Base-by-base conservation (phyloP, 2,113 vertebrate genomes). In the Toxotes chatareus region DNA sequence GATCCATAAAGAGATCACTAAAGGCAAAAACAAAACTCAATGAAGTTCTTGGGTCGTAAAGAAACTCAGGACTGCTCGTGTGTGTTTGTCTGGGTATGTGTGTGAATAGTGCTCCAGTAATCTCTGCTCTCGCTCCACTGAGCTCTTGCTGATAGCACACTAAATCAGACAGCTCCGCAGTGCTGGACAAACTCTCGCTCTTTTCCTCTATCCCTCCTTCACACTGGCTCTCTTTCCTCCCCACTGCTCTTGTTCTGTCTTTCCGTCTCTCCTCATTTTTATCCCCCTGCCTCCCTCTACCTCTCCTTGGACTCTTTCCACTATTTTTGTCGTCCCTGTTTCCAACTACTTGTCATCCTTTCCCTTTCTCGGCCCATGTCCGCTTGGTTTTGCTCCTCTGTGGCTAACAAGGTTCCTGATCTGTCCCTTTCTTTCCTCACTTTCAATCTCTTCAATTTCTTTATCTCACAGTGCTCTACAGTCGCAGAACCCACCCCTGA, bases 161-260 rank as follows among this genome's bases (percentile, higher is more conserved):
- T 92, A 93, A 92, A 92, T 93, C 90, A 90, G 88, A 93, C 88
- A 85, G 87, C 76, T 81, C 91, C 46, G 89, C 93, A 92, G 91
- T 82, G 83, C 87, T 65, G 53, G 73, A 60, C 73, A 32, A 70
- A 78, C 87, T 79, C 77, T 34, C 7, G 27, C 69, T 86, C 82
- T 65, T 80, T 83, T 61, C 56, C 70, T 16, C 59, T 10, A 32
- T 82, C 62, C 31, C 84, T 80, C 73, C 27, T 67, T 77, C 44
- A 3, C 38, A 0, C 1, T 51, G 23, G 34, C 82, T 84, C 63
- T 12, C 60, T 59, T 56, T 75, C 49, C 23, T 61, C 21, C 59
- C 51, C 71, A 60, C 63, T 19, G 17, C 67, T 75, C 60, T 67
- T 57, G 44, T 34, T 13, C n/a, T 66, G 32, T 55, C 53, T 31